A percentile compares a stretch with the other conserved stretches of the same genome.
phyloP scores from a whole-genome alignment of 2,113 vertebrate genomes.

The Diadophis punctatus region DNA sequence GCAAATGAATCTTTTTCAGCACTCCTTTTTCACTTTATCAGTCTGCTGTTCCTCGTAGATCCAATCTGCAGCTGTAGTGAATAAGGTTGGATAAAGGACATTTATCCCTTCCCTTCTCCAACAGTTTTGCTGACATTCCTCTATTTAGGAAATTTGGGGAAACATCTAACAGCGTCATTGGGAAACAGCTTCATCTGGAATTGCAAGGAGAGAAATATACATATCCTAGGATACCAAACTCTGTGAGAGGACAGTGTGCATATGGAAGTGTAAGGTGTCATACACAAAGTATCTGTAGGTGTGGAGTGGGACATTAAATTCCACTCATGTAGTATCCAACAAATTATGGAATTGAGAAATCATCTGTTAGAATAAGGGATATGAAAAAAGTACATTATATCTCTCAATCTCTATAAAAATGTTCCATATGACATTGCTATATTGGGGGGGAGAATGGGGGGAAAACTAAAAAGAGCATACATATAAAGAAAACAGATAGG shows the following conservation, averaged over 20 bases:
- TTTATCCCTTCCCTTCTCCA: neutral
- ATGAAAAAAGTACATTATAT: neutral
- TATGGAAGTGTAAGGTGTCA: neutral
- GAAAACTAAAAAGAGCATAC: neutral
- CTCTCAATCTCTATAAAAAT: neutral
- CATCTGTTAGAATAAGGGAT: neutral
- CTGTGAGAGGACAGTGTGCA: neutral
- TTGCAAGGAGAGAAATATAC: neutral
- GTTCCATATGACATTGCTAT: neutral
- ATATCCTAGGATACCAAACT: neutral
- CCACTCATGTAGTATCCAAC: neutral
- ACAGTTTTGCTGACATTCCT: neutral
- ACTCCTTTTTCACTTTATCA: neutral
- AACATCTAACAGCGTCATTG: neutral
- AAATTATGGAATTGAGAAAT: neutral
- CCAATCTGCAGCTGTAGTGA: neutral
- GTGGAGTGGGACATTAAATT: neutral
- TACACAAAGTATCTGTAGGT: neutral
- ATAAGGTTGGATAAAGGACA: neutral
- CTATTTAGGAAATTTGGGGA: neutral
- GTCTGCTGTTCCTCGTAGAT: neutral
- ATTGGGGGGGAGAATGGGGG: no score
- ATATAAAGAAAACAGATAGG: neutral
- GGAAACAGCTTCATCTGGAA: neutral
- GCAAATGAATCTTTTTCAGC: neutral